Conservation (phyloP, 2,797 vertebrate genomes). For the Phaenicophaeus curvirostris region DNA sequence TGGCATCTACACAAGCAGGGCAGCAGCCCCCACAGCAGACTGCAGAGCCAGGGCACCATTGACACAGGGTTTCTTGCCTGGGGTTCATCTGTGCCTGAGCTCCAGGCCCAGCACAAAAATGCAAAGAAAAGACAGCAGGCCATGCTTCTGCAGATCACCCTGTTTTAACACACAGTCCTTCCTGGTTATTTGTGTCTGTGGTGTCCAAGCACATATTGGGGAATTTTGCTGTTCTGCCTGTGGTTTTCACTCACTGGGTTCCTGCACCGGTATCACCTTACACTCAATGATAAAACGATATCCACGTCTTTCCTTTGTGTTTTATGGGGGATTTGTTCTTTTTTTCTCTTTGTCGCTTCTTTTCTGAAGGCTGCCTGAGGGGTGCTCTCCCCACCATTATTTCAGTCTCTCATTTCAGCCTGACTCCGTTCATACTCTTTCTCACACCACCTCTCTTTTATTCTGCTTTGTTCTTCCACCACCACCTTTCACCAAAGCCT, state of each 20-base stretch:
- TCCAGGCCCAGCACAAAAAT: neutral
- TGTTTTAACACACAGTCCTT: neutral
- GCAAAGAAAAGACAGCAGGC: neutral
- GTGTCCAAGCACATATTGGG: neutral
- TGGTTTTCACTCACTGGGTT: neutral
- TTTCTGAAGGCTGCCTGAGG: conserved; percentile 12
- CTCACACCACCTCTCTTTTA: neutral
- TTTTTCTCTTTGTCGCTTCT: neutral
- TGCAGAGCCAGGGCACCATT: neutral
- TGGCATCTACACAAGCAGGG: neutral
- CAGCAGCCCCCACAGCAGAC: neutral
- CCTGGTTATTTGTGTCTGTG: neutral
- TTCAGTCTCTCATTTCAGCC: conserved; percentile 7
- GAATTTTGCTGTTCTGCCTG: neutral
- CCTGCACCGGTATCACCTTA: neutral
- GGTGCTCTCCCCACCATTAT: neutral
- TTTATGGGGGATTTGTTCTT: neutral
- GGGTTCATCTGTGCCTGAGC: neutral
- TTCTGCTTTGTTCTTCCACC: conserved; percentile 19
- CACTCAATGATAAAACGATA: neutral
- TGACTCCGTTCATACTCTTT: neutral
- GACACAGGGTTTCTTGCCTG: neutral
- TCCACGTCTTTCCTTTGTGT: neutral
- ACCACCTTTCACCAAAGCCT: neutral
- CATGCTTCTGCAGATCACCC: neutral